phyloP scores from a whole-genome alignment of 2,113 vertebrate species.

The Desmodus rotundus region DNA sequence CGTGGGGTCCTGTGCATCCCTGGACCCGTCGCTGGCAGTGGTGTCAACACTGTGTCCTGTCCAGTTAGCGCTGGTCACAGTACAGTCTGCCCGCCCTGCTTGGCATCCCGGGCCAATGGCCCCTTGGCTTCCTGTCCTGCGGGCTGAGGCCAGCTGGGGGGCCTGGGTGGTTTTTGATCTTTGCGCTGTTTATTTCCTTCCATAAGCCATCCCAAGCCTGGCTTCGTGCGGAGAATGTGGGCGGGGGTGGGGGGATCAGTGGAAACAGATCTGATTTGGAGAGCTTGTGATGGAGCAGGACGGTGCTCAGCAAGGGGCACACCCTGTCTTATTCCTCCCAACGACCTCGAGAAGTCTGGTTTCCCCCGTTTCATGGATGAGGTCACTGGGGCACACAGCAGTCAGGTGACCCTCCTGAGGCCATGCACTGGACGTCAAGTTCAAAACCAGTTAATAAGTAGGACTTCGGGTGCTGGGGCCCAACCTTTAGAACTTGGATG shows the following conservation, averaged over 20 bases:
- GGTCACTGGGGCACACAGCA: not conserved
- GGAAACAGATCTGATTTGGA: accelerated
- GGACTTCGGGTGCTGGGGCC: not conserved
- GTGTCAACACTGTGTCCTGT: not conserved
- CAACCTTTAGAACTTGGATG: not conserved
- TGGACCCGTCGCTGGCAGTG: not conserved
- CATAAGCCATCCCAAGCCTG: not conserved
- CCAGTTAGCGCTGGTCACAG: not conserved
- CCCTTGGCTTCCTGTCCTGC: not conserved
- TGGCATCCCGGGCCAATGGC: not conserved
- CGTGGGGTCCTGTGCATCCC: not conserved
- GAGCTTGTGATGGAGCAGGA: accelerated
- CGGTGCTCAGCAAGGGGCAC: accelerated
- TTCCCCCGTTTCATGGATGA: not conserved
- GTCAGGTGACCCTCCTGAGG: not conserved
- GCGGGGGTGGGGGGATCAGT: accelerated
- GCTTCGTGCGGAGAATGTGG: not conserved
- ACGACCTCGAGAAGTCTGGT: accelerated
- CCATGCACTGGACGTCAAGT: not conserved
- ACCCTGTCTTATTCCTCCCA: accelerated
- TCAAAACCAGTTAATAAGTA: not conserved
- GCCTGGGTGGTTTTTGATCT: not conserved
- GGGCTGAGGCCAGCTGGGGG: not conserved
- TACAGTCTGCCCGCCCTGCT: accelerated
- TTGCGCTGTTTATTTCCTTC: not conserved